Conservation (phyloP, 2,113 vertebrate species). For the Mixornis gularis region DNA sequence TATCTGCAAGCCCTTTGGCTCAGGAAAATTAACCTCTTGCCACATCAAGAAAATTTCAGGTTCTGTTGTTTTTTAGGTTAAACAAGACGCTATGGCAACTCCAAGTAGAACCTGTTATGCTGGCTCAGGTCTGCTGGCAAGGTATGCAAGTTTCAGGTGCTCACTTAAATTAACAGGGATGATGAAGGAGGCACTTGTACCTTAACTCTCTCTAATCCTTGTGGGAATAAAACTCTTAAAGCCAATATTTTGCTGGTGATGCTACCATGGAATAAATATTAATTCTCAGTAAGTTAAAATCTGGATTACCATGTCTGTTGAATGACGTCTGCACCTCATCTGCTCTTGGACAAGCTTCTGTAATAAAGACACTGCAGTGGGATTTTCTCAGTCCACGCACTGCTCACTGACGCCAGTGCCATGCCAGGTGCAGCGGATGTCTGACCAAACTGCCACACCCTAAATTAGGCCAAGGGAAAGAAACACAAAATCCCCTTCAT, state of each 20-base stretch:
- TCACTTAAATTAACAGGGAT: not conserved
- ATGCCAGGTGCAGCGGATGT: not conserved
- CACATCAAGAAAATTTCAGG: not conserved
- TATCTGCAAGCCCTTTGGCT: not conserved
- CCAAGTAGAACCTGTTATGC: slow-evolving; percentile 28
- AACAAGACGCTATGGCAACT: not conserved
- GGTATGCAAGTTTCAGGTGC: not conserved
- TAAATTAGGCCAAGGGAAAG: not conserved
- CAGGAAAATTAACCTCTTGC: not conserved
- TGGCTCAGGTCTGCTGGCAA: not conserved
- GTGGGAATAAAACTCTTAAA: not conserved
- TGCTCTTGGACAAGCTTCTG: not conserved
- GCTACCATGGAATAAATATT: not conserved
- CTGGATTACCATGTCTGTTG: fast-evolving
- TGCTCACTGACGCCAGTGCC: not conserved
- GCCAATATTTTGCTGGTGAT: not conserved
- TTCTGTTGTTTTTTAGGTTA: not conserved
- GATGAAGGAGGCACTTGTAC: not conserved
- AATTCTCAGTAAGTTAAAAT: not conserved
- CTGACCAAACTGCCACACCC: not conserved
- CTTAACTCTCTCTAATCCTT: not conserved
- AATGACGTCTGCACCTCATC: not conserved
- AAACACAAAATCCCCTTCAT: not conserved
- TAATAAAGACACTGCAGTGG: not conserved
- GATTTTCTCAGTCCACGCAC: fast-evolving